These are phyloP conservation scores for Addax nasomaculatus DNA, from an alignment of 2,113 vertebrate genomes.

Conservation along the genomic window DNA sequence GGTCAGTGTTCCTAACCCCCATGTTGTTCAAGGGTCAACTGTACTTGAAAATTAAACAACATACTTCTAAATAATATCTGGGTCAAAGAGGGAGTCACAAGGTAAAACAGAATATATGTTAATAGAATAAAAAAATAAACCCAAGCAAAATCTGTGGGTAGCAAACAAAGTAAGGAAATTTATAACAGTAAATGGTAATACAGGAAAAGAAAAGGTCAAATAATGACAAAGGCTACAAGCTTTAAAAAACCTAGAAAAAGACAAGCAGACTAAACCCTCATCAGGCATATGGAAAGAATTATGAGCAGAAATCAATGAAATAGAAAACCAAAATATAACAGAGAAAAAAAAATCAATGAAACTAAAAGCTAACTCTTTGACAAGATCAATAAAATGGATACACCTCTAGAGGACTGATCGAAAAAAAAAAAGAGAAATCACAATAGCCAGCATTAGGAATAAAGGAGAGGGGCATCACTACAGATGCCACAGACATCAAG, in stretches of 20 bases:
- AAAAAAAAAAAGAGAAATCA: neutral
- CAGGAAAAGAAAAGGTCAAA: neutral
- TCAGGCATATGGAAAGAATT: neutral
- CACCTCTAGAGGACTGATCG: neutral
- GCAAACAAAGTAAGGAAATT: neutral
- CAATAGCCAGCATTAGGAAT: neutral
- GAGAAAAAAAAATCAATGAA: neutral
- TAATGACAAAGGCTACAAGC: neutral
- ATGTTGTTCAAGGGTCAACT: neutral
- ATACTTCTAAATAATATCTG: neutral
- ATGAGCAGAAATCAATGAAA: neutral
- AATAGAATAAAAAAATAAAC: constrained; percentile 8
- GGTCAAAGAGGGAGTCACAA: neutral
- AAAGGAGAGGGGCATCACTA: neutral
- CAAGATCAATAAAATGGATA: neutral
- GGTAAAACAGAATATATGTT: neutral
- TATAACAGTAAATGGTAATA: neutral
- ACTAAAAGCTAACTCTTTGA: neutral
- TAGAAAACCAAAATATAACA: neutral
- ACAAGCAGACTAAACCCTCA: neutral
- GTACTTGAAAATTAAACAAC: constrained; percentile 7
- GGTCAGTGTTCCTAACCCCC: neutral
- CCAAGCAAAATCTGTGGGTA: neutral
- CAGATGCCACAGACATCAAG: neutral
- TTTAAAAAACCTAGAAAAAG: neutral